These are phyloP conservation scores for Nannospalax galili DNA, from an alignment of 2,113 vertebrate genomes.

Conservation along the genomic window DNA sequence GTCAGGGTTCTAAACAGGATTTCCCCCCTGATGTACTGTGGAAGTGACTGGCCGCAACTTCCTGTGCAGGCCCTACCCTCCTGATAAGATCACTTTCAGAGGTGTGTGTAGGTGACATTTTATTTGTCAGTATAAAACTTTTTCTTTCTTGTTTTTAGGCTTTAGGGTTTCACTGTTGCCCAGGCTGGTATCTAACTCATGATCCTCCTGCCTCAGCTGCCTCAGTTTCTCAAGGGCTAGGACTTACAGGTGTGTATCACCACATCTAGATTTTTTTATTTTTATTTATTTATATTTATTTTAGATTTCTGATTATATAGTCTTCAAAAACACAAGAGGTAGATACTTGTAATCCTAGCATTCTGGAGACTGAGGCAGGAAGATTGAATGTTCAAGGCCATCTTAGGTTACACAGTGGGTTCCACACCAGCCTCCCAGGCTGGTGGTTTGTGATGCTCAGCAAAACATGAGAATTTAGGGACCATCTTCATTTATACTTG, in stretches of 20 bases:
- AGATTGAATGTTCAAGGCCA: not conserved
- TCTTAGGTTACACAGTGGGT: not conserved
- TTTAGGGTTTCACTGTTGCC: not conserved
- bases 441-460: too few relatives aligned
- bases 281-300: too few relatives aligned
- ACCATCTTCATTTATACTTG: not conserved
- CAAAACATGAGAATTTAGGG: not conserved
- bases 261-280: not conserved
- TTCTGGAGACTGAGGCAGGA: not conserved
- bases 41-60: not conserved
- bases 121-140: not conserved
- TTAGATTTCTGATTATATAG: slow-evolving; percentile 26
- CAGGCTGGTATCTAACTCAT: not conserved
- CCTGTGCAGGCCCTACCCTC: not conserved
- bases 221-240: not conserved
- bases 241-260: not conserved
- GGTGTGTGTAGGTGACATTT: not conserved
- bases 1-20: not conserved
- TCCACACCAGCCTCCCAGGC: not conserved
- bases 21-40: not conserved
- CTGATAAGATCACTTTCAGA: not conserved
- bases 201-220: not conserved
- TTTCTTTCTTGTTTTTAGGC: not conserved
- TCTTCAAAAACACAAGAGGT: slow-evolving; percentile 19
- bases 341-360: not conserved